phyloP scores from a whole-genome alignment of 2,888 invertebrate genomes.

The Drosophila affinis region DNA sequence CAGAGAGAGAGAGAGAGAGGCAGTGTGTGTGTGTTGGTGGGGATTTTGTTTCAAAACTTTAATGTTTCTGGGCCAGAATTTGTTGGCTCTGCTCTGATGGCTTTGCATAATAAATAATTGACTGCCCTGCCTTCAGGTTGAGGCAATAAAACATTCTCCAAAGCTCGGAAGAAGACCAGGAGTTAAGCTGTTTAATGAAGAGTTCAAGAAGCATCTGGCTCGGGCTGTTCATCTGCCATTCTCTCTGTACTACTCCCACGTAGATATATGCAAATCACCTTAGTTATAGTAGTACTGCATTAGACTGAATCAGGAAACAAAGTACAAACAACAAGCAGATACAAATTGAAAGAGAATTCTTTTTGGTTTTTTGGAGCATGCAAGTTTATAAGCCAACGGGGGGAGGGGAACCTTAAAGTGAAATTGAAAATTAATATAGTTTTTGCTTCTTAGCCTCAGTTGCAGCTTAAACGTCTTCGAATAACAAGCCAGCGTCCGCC shows the following conservation, averaged over 20 bases:
- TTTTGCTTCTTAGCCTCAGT: conserved; percentile 31
- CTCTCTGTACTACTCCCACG: neutral
- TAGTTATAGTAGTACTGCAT: conserved; percentile 4
- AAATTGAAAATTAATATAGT: conserved; percentile 46
- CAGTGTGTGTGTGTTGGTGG: neutral
- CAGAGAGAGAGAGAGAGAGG: neutral
- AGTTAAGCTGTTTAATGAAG: neutral
- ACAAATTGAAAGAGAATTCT: conserved; percentile 13
- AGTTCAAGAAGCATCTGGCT: neutral
- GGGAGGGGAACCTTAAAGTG: conserved; percentile 1
- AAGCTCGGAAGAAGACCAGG: neutral
- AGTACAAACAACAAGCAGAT: conserved; percentile 8
- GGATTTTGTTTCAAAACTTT: conserved; percentile 19
- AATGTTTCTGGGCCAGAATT: conserved; percentile 17
- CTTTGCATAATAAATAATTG: conserved; percentile 45
- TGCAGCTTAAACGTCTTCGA: conserved; percentile 44
- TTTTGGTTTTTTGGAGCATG: neutral
- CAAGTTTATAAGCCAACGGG: conserved; percentile 17
- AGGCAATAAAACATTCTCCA: conserved; percentile 9
- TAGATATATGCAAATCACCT: neutral
- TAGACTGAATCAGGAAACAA: conserved; percentile 30
- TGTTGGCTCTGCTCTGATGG: neutral
- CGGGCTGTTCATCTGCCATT: neutral
- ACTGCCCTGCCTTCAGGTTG: conserved; percentile 19
- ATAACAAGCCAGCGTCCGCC: conserved; percentile 41